Conservation (phyloP, 1,140 invertebrate genomes). For the Planococcus citri region DNA sequence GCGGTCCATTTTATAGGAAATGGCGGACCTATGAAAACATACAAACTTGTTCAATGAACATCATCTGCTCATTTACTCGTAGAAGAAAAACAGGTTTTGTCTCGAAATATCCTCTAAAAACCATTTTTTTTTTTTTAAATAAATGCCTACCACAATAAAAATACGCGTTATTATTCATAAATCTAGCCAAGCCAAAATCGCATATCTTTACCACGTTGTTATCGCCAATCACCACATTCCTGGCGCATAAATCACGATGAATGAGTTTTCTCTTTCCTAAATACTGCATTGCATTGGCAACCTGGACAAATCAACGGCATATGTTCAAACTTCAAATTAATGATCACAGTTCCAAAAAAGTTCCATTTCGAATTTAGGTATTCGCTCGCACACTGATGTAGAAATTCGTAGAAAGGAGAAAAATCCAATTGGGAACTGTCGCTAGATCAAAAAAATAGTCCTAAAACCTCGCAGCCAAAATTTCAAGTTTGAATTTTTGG, state of each 20-base stretch:
- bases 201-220: conserved; percentile 92
- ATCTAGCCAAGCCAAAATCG: conserved; percentile 89
- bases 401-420: too few species aligned
- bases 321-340: too few species aligned
- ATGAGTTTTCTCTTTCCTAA: conserved; percentile 80
- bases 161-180: conserved; percentile 95
- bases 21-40: conserved; percentile 46
- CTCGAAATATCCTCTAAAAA: not conserved
- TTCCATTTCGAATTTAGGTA: too few species aligned
- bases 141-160: conserved; percentile 71
- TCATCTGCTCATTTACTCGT: too few species aligned
- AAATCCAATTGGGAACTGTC: too few species aligned
- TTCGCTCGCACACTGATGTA: too few species aligned
- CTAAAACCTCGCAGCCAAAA: too few species aligned
- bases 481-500: too few species aligned
- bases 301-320: conserved; percentile 32
- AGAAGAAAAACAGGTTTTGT: too few species aligned
- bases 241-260: conserved; percentile 72
- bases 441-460: too few species aligned
- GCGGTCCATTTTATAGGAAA: conserved; percentile 97
- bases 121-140: conserved; percentile 10
- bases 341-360: too few species aligned
- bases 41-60: not conserved
- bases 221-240: conserved; percentile 88
- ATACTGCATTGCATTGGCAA: conserved; percentile 88